phyloP scores from a whole-genome alignment of 2,113 vertebrate genomes.

The Nycticorax nycticorax region DNA sequence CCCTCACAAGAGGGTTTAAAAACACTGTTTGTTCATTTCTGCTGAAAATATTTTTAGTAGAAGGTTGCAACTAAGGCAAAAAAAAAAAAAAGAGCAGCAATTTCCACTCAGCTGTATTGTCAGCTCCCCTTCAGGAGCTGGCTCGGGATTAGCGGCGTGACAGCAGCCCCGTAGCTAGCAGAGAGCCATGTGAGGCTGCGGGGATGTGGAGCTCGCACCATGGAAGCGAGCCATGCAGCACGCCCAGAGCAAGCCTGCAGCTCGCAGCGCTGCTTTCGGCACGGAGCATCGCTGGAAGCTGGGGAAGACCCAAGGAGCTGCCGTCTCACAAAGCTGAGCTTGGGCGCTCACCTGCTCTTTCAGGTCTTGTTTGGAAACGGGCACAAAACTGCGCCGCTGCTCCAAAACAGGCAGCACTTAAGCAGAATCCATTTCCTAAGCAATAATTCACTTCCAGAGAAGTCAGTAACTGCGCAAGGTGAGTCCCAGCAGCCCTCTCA shows the following conservation, averaged over 20 bases:
- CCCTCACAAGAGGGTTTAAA: background rate
- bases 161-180: background rate
- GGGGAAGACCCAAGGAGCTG: background rate
- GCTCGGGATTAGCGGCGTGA: background rate
- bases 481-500: background rate
- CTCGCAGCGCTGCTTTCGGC: background rate
- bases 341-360: background rate
- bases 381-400: background rate
- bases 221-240: background rate
- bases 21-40: background rate
- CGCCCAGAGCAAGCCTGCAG: background rate
- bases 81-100: no score
- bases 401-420: background rate
- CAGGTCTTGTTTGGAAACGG: background rate
- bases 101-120: background rate
- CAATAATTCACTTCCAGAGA: background rate
- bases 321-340: background rate
- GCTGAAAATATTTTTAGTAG: background rate
- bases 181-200: background rate
- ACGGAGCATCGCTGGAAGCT: background rate
- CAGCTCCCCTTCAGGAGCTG: background rate
- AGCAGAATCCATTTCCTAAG: background rate
- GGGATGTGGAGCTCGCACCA: background rate
- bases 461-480: background rate
- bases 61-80: background rate